These are phyloP conservation scores for Sebastes kiyomatsui DNA, from an alignment of 2,797 vertebrate species.

Conservation along the genomic window DNA sequence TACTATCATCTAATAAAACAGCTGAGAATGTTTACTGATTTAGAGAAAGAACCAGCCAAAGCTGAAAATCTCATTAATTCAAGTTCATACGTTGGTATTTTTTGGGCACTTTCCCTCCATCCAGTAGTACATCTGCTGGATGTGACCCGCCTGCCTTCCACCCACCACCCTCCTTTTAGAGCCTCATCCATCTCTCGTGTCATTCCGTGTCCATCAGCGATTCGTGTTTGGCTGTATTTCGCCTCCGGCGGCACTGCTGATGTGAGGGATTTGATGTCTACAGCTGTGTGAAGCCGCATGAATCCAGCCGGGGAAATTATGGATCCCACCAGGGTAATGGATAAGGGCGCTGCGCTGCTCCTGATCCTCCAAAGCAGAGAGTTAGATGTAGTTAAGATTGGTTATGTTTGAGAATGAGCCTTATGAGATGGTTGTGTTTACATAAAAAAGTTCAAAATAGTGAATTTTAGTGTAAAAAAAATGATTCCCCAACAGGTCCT, in stretches of 20 bases:
- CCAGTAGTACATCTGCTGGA: not conserved
- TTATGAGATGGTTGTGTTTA: not conserved
- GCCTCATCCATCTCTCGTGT: conserved; percentile 35
- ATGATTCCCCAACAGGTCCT: not conserved
- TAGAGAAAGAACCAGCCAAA: not conserved
- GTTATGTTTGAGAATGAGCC: not conserved
- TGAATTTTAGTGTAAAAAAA: not conserved
- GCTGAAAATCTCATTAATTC: not conserved
- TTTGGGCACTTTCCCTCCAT: not conserved
- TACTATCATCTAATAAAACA: not conserved
- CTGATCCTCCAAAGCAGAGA: not conserved
- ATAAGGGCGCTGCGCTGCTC: not conserved
- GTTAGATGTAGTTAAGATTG: not conserved
- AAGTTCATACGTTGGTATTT: not conserved
- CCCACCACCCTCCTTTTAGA: not conserved
- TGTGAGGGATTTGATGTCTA: conserved; percentile 22
- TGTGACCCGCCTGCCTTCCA: not conserved
- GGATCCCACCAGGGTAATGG: not conserved
- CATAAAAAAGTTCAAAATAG: not conserved
- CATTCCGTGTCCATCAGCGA: conserved; percentile 43
- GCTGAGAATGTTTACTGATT: not conserved
- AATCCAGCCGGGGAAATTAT: not conserved
- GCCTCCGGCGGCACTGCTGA: conserved; percentile 29
- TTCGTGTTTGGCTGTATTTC: not conserved
- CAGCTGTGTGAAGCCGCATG: not conserved